A percentile compares a stretch with the other conserved stretches of the same genome.
Evolutionary conservation across 2,113 vertebrate genomes (phyloP).

Genomic region (Diglossa brunneiventris): DNA sequence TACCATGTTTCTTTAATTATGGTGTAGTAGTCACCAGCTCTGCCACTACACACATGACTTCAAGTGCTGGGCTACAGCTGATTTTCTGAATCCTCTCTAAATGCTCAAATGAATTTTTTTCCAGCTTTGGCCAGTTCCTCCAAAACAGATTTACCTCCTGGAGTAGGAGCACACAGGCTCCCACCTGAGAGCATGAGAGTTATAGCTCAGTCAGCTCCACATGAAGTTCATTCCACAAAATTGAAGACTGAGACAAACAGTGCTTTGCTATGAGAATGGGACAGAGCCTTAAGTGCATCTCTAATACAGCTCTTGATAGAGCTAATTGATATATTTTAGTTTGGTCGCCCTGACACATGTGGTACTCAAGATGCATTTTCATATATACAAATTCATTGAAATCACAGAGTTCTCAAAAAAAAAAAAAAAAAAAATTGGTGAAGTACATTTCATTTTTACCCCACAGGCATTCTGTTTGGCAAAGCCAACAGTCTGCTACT

Average conservation of each 20-base stretch:
- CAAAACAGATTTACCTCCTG: neutral
- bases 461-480: neutral
- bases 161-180: neutral
- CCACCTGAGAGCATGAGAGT: neutral
- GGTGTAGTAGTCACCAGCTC: neutral
- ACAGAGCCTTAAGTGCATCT: neutral
- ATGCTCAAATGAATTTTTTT: neutral
- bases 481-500: neutral
- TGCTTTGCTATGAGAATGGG: neutral
- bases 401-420: neutral
- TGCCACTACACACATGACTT: neutral
- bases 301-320: neutral
- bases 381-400: neutral
- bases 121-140: neutral
- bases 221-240: neutral
- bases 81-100: neutral
- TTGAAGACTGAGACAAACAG: neutral
- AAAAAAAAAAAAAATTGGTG: neutral
- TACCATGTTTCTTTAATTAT: neutral
- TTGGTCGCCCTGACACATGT: neutral
- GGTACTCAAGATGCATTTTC: neutral
- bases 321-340: neutral
- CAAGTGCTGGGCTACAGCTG: accelerated
- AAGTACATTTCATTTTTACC: neutral
- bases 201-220: neutral